phyloP scores from a whole-genome alignment of 92 coral and sea anemone species.

The Chrysogorgia sp. region DNA sequence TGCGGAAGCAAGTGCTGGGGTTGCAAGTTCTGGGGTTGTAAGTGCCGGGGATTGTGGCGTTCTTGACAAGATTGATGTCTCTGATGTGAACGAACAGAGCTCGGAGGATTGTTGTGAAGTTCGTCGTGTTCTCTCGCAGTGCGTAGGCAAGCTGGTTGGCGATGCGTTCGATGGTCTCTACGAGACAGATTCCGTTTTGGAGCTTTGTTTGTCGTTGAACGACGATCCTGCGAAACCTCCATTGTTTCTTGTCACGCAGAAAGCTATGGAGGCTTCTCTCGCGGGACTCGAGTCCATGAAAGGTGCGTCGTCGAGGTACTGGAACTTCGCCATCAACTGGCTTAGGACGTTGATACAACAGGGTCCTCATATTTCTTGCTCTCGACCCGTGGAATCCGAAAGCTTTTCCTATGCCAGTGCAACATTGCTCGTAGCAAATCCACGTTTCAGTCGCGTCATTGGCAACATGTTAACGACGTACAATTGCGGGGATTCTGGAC shows the following conservation, averaged over 20 bases:
- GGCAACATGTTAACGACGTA: constrained; percentile 24
- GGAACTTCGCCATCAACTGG: constrained; percentile 27
- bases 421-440: constrained; percentile 17
- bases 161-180: constrained; percentile 26
- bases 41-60: background rate
- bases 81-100: background rate
- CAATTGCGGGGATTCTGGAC: constrained; percentile 31
- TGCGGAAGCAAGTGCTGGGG: constrained; percentile 8
- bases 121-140: constrained; percentile 28
- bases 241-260: constrained; percentile 2
- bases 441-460: constrained; percentile 31
- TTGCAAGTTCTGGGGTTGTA: background rate
- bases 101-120: background rate
- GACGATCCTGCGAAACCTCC: background rate
- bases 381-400: background rate
- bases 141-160: constrained; percentile 4
- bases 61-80: background rate
- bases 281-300: constrained; percentile 6
- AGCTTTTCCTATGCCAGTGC: constrained; percentile 9
- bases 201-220: constrained; percentile 18
- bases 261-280: constrained; percentile 28
- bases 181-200: constrained; percentile 26
- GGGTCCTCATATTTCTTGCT: background rate
- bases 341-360: constrained; percentile 22
- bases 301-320: constrained; percentile 17